A percentile compares a stretch with the other conserved stretches of the same genome.
Conservation (phyloP, 2,113 vertebrate species). For the Grammomys dolichurus region DNA sequence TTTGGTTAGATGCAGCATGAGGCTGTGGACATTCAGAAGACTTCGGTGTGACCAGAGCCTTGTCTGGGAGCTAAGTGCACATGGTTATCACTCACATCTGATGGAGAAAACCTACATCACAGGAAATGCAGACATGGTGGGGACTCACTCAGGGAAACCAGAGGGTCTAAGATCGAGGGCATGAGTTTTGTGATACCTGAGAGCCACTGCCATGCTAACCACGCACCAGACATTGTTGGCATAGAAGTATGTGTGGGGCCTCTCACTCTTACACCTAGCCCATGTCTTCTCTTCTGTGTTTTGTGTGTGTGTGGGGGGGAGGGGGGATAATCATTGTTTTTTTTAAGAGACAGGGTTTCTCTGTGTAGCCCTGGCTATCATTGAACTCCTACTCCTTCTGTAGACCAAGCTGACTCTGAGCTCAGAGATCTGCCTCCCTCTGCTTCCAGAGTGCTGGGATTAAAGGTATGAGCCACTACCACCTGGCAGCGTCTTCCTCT, state of each 20-base stretch:
- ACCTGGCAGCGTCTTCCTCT: background rate
- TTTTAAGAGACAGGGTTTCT: background rate
- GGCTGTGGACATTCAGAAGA: background rate
- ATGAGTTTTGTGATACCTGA: background rate
- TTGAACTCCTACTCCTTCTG: background rate
- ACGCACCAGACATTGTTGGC: background rate
- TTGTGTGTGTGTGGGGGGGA: too few relatives aligned
- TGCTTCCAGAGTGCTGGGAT: background rate
- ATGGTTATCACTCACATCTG: background rate
- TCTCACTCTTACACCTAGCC: background rate
- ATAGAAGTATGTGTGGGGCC: too few relatives aligned
- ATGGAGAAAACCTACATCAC: background rate
- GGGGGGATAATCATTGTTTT: background rate
- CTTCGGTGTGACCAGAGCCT: background rate
- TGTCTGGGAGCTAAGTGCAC: background rate
- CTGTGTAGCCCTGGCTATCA: background rate
- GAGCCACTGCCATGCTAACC: background rate
- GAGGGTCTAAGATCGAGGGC: background rate
- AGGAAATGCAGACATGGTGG: background rate
- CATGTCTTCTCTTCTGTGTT: background rate
- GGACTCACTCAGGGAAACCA: background rate
- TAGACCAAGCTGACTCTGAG: background rate
- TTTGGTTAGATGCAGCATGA: background rate
- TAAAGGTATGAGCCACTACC: background rate
- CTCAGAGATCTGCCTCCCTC: background rate